Conservation (phyloP, 2,888 invertebrate genomes). For the Melinaea marsaeus region DNA sequence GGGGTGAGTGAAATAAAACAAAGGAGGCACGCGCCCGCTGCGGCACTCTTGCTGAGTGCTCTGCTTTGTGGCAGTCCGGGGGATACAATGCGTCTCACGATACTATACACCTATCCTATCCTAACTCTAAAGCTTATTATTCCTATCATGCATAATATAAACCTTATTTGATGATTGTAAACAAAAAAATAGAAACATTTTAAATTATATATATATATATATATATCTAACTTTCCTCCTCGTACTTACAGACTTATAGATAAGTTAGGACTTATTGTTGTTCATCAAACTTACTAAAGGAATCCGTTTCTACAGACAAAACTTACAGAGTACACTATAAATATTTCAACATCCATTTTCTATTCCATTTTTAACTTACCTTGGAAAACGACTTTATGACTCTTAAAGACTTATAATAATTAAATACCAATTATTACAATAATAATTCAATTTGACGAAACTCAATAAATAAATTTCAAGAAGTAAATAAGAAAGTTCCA, state of each 20-base stretch:
- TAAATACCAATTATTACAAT: no score
- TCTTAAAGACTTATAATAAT: no score
- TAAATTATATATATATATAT: no score
- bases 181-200: no score
- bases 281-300: neutral
- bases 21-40: slow-evolving; percentile 69
- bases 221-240: neutral
- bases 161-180: slow-evolving; percentile 30
- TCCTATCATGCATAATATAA: slow-evolving; percentile 15
- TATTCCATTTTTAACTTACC: no score
- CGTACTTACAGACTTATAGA: neutral
- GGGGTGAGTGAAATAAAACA: slow-evolving; percentile 75
- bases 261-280: neutral
- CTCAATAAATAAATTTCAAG: neutral
- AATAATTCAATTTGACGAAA: no score
- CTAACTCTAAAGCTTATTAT: no score
- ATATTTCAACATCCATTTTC: no score
- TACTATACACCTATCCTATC: slow-evolving; percentile 20
- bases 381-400: no score
- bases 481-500: slow-evolving; percentile 1
- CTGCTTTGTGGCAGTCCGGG: slow-evolving; percentile 69
- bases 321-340: no score
- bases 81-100: slow-evolving; percentile 65
- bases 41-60: slow-evolving; percentile 74
- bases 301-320: neutral